Percentiles rank a stretch among this genome's conserved stretches.
Conservation (phyloP, 1,140 invertebrate species). For the Ceratina calcarata region DNA sequence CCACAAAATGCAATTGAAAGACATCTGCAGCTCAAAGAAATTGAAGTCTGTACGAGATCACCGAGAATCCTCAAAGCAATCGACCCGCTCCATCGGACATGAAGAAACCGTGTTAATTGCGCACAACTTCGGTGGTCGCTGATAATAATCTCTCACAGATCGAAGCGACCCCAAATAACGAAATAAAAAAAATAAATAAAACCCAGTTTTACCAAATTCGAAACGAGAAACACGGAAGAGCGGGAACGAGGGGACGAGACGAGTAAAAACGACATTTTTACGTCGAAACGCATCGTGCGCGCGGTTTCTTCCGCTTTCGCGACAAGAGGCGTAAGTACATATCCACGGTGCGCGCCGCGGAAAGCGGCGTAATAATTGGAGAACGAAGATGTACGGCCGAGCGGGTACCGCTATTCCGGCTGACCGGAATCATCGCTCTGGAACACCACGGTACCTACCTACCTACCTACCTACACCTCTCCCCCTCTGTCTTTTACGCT, state of each 20-base stretch:
- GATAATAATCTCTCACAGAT: too few relatives aligned
- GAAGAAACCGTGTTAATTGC: too few relatives aligned
- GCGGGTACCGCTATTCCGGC: constrained; percentile 77
- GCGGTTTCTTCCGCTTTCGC: constrained; percentile 70
- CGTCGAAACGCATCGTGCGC: constrained; percentile 28
- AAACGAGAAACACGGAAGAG: background rate
- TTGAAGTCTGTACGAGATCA: too few relatives aligned
- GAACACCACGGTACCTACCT: constrained; percentile 71
- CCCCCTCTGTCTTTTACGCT: constrained; percentile 8
- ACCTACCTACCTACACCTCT: too few relatives aligned
- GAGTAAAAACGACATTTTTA: constrained; percentile 52
- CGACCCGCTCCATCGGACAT: too few relatives aligned
- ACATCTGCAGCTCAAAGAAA: too few relatives aligned
- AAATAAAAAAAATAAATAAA: too few relatives aligned
- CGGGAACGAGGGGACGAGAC: constrained; percentile 17
- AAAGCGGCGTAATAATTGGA: constrained; percentile 67
- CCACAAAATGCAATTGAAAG: too few relatives aligned
- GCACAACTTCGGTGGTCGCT: too few relatives aligned
- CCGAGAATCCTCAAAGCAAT: too few relatives aligned
- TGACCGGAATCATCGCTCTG: constrained; percentile 80
- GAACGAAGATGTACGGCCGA: constrained; percentile 67
- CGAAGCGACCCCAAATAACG: too few relatives aligned
- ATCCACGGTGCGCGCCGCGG: constrained; percentile 60
- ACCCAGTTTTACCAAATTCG: too few relatives aligned
- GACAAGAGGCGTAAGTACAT: constrained; percentile 60